These are phyloP conservation scores for Ovis canadensis DNA, from an alignment of 2,113 vertebrate genomes.

Conservation along the genomic window DNA sequence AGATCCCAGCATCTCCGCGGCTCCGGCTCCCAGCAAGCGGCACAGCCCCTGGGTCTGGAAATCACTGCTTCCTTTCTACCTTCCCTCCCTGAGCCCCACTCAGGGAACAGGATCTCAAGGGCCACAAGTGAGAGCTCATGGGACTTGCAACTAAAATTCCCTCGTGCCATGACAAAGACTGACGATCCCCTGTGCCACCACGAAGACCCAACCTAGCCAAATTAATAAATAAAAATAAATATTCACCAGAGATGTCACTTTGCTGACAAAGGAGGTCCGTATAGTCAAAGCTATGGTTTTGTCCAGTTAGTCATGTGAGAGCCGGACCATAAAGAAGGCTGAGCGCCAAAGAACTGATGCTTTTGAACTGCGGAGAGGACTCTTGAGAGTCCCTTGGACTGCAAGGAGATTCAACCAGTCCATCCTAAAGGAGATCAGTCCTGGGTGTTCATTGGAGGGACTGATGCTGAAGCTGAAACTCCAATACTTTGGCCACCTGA, in stretches of 20 bases:
- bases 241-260: background rate
- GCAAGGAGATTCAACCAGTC: background rate
- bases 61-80: rapidly evolving
- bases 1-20: background rate
- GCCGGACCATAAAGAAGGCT: background rate
- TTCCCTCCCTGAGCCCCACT: background rate
- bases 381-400: background rate
- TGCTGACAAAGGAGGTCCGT: background rate
- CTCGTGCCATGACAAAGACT: rapidly evolving
- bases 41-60: background rate
- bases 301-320: background rate
- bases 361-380: background rate
- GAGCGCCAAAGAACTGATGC: background rate
- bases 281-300: background rate
- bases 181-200: background rate
- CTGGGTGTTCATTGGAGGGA: background rate
- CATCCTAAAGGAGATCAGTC: background rate
- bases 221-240: background rate
- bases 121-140: background rate
- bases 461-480: background rate
- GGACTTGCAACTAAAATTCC: background rate
- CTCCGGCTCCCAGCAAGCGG: rapidly evolving
- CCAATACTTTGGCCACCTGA: background rate
- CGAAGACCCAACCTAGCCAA: background rate
- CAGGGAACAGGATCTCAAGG: background rate